Evolutionary conservation across 2,797 vertebrate species (phyloP), one percentile per base, ranked within the genome.

Genomic region (Halcyon leucocephala): DNA sequence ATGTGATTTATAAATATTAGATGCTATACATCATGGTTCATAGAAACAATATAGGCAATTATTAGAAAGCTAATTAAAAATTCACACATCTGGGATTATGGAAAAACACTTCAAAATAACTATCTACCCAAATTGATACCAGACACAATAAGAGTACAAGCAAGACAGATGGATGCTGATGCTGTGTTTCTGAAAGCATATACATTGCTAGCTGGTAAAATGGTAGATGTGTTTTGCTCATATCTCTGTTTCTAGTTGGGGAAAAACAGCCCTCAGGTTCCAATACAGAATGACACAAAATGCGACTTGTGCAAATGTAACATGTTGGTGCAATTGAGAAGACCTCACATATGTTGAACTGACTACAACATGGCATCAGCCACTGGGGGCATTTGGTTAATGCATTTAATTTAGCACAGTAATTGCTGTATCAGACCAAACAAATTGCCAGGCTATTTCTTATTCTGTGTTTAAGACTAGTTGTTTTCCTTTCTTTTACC

Each of bases 341-440:
- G 93, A 90, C 67, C 81, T 91, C 90, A 88, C 95, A 96, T 87
- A 86, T 96, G 87, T n/a, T 86, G 90, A 96, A 86, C 41, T 92
- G 88, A 88, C 85, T 82, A 72, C 89, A 96, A 41, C 82, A 78
- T 6, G 80, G 35, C 87, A 90, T 52, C 72, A 92, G 82, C 76
- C 89, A 85, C 82, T 85, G 2, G 1, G 95, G 89, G 82, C 91
- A 82, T 82, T 95, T 94, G 79, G 57, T 90, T 94, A 95, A 95
- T 7, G 3, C 37, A 61, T 86, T 95, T 92, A 95, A 93, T 94
- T 95, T 96, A 91, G 87, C 66, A 66, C 77, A 90, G 76, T 69
- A 95, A 93, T 84, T 95, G 52, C 86, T 87, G 22, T 55, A 90
- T 76, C 87, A 96, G n/a, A 92, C 51, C 44, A 81, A 86, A 93